Evolutionary conservation across 2,113 vertebrate species (phyloP).

Genomic region (Brachypodius melanocephalos): DNA sequence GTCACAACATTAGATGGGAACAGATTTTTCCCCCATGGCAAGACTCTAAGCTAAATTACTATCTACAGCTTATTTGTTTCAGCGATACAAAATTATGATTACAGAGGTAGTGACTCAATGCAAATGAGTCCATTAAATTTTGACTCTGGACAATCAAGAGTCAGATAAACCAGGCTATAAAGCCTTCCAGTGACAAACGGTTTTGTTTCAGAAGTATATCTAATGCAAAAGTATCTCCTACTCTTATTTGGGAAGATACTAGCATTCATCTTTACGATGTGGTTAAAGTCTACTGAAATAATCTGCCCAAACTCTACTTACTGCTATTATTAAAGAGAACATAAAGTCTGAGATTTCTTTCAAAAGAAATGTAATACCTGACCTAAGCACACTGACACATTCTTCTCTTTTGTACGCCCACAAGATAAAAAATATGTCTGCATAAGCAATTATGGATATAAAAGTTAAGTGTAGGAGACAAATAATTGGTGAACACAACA

Average conservation of each 20-base stretch:
- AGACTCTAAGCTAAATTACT: conserved; percentile 5
- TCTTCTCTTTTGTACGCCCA: not conserved
- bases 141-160: not conserved
- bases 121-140: not conserved
- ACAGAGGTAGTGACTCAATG: not conserved
- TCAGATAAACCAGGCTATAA: not conserved
- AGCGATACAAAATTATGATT: not conserved
- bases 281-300: not conserved
- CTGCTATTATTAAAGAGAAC: not conserved
- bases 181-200: not conserved
- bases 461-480: not conserved
- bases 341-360: not conserved
- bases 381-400: not conserved
- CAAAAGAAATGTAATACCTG: not conserved
- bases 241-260: not conserved
- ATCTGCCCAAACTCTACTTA: not conserved
- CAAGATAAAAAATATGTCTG: not conserved
- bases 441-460: conserved; percentile 11
- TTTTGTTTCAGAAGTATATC: not conserved
- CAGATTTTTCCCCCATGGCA: conserved; percentile 23
- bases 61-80: conserved; percentile 26
- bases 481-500: not conserved
- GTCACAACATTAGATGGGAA: conserved; percentile 29
- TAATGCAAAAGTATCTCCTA: not conserved
- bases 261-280: not conserved